Evolutionary conservation across 2,888 invertebrate genomes (phyloP).

Genomic region (Gastracanthus pulcherrimus): DNA sequence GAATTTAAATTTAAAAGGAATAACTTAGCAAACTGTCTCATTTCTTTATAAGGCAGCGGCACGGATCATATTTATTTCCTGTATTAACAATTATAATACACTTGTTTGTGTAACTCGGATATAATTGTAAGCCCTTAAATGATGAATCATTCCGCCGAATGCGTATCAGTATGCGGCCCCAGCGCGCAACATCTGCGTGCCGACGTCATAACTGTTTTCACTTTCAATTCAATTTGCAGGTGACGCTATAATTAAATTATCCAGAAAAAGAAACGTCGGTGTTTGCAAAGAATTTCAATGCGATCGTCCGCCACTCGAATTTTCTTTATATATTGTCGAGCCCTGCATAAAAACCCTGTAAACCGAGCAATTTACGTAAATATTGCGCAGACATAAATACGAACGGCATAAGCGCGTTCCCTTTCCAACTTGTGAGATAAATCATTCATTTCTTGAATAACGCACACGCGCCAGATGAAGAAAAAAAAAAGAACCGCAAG

Average conservation of each 20-base stretch:
- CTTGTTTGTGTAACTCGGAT: background rate
- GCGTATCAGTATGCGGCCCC: background rate
- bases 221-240: slow-evolving; percentile 46
- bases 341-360: background rate
- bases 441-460: slow-evolving; percentile 3
- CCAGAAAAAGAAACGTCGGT: slow-evolving; percentile 14
- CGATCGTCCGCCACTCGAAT: background rate
- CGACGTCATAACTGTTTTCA: slow-evolving; percentile 39
- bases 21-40: background rate
- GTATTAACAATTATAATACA: slow-evolving; percentile 36
- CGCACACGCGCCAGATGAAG: background rate
- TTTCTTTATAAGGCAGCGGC: slow-evolving; percentile 19
- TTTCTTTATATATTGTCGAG: background rate
- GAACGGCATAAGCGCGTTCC: background rate
- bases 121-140: slow-evolving; percentile 27
- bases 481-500: background rate
- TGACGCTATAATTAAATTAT: slow-evolving; percentile 54
- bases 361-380: background rate
- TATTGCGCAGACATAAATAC: background rate
- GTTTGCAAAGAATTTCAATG: slow-evolving; percentile 57
- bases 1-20: slow-evolving; percentile 2
- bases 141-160: slow-evolving; percentile 19
- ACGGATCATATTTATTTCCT: background rate
- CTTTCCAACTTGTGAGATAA: background rate
- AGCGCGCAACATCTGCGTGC: slow-evolving; percentile 29